Base-by-base conservation (phyloP, 2,113 vertebrate species). In the Tympanuchus pallidicinctus region DNA sequence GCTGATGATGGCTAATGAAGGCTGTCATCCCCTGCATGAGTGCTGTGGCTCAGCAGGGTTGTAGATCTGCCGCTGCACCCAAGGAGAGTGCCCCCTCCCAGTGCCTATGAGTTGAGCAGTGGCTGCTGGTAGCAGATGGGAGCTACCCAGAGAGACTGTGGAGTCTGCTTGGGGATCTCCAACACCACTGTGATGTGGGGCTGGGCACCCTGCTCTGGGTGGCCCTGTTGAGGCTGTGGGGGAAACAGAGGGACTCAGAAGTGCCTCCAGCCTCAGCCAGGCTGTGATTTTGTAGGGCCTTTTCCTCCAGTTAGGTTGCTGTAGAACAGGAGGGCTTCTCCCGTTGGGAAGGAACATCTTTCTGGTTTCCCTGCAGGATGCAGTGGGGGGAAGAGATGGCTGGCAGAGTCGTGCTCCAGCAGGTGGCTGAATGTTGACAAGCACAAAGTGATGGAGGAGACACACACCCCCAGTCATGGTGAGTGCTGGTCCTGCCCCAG, bases 311-410 rank as follows among this genome's bases (percentile, higher is more conserved):
- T 13, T 7, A 17, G 3, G 2, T 27, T n/a, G 28, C 18, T 6
- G 22, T 4, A 61, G 32, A 60, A n/a, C 22, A 12, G 21, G 11
- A 61, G 43, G 28, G 20, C 16, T 25, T 34, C 47, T 27, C 17
- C 0, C 0, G 2, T n/a, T 6, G 2, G 45, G 47, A 28, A 3
- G 8, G 15, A 76, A 60, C 32, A 0, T 21, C 36, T 0, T 0
- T 6, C 28, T 60, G 30, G 19, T 61, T 48, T 84, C 73, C 57
- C 21, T 21, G 63, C 89, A 93, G 95, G 56, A n/a, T 38, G 8
- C 0, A 0, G 7, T 0, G 3, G 20, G 24, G 19, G 20, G 1
- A 0, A 5, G 60, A 63, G n/a, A 6, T 70, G 73, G 24, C 83
- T 42, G 52, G 52, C 72, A 34, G 43, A 67, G 32, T 61, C 17